Base-by-base conservation (phyloP, 1,140 invertebrate species). In the Cherax quadricarinatus region DNA sequence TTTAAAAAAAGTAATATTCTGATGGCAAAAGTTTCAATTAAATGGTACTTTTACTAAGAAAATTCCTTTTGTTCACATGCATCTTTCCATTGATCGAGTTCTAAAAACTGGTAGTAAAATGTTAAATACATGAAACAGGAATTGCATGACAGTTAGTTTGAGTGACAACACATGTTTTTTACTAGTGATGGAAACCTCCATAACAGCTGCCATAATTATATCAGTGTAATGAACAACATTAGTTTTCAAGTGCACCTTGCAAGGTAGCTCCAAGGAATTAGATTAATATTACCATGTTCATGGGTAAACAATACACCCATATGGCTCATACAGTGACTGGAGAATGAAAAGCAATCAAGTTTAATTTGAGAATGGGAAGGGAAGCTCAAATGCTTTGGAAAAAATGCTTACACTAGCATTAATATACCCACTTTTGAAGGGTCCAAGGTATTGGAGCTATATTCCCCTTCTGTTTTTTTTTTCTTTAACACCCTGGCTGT, bases 121-220 rank as follows among this genome's bases (percentile, higher is more conserved):
- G 10, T 51, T 86, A 66, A 73, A 86, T n/a, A 86, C 30, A 66
- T 86, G 62, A 86, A 86, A 73, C 24, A 60, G 62, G 62, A 73
- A 49, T 73, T 73, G 41, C 62, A 86, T 86, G 49, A 86, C 49
- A 86, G 84, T 86, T 86, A 86, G 85, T 86, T 75, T 16, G 85
- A 48, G 48, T 51, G 85, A 86, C 85, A 86, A 62, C 30, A 83
- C 49, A 75, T 24, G 85, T 75, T 24, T 14, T 14, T 86, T 18
- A 70, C 70, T 86, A 75, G 66, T 48, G 48, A 83, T 30, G 24
- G 51, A 83, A 51, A 12, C 21, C 48, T 6, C 30, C 81, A 57
- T 10, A 60, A 30, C 51, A 41, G 57, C 81, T 57, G 51, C 51
- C 81, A 57, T 21, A 83, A 60, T 83, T 57, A 53, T 51, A 51